Evolutionary conservation across 2,888 invertebrate genomes (phyloP).

Genomic region (Eupelmus urozonus): DNA sequence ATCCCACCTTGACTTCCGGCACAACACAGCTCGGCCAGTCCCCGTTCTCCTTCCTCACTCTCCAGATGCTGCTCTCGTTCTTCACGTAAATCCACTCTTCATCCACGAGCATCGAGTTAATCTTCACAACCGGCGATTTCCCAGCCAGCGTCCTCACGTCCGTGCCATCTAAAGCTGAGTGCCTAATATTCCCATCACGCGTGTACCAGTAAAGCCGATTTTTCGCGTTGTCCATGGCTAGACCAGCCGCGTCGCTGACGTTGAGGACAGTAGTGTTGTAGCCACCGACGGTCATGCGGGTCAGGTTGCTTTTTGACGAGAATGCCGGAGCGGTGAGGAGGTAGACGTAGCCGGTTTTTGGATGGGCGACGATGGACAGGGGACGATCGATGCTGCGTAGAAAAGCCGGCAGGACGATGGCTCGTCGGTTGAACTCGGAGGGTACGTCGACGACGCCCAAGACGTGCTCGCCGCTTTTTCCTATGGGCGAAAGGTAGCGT

Average conservation of each 20-base stretch:
- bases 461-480: constrained; percentile 6
- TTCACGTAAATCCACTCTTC: constrained; percentile 31
- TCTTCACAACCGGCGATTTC: constrained; percentile 7
- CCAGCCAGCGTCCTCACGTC: not conserved
- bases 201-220: constrained; percentile 28
- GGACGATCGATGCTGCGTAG: constrained; percentile 25
- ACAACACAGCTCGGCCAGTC: not conserved
- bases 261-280: constrained; percentile 1
- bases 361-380: constrained; percentile 23
- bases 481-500: too few relatives aligned
- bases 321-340: constrained; percentile 6
- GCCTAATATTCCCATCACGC: not conserved
- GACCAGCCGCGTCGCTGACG: not conserved
- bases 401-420: not conserved
- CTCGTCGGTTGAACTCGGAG: constrained; percentile 20
- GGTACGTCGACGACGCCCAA: constrained; percentile 33
- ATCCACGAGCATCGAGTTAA: constrained; percentile 15
- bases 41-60: constrained; percentile 14
- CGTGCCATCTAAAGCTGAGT: not conserved
- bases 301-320: not conserved
- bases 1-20: constrained; percentile 20
- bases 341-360: constrained; percentile 28
- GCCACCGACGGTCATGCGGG: not conserved
- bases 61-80: constrained; percentile 29
- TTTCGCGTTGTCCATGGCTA: constrained; percentile 4